Evolutionary conservation across 2,888 invertebrate genomes (phyloP).

Genomic region (Eupithecia insigniata): DNA sequence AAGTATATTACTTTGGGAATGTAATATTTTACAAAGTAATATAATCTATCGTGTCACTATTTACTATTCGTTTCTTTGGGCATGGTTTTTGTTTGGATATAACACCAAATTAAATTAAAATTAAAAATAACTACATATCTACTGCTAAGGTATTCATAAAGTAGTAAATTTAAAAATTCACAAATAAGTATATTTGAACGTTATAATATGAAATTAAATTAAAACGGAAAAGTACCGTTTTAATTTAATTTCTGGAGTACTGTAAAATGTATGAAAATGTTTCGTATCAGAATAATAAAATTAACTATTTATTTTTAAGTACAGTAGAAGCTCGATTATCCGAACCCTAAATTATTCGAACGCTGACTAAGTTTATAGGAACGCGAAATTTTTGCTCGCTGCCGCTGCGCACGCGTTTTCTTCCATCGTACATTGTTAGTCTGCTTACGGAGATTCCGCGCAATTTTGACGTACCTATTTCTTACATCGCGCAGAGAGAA

Average conservation of each 20-base stretch:
- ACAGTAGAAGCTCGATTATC: too few relatives aligned
- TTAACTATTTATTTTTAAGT: neutral
- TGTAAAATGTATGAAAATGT: neutral
- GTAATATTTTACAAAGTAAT: conserved; percentile 11
- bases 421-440: too few relatives aligned
- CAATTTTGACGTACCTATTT: too few relatives aligned
- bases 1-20: neutral
- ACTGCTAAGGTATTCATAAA: conserved; percentile 1
- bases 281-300: neutral
- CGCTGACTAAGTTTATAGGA: too few relatives aligned
- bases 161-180: neutral
- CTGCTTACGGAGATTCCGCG: too few relatives aligned
- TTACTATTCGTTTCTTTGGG: conserved; percentile 75
- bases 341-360: too few relatives aligned
- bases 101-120: conserved; percentile 40
- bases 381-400: too few relatives aligned
- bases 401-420: too few relatives aligned
- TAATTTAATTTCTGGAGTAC: neutral
- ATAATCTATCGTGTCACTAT: conserved; percentile 41
- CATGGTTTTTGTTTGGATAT: conserved; percentile 66
- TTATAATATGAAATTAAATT: too few relatives aligned
- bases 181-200: neutral
- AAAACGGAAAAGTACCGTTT: too few relatives aligned
- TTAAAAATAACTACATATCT: conserved; percentile 32
- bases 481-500: too few relatives aligned